Conservation (phyloP, 2,888 invertebrate genomes). For the Spodoptera exigua region DNA sequence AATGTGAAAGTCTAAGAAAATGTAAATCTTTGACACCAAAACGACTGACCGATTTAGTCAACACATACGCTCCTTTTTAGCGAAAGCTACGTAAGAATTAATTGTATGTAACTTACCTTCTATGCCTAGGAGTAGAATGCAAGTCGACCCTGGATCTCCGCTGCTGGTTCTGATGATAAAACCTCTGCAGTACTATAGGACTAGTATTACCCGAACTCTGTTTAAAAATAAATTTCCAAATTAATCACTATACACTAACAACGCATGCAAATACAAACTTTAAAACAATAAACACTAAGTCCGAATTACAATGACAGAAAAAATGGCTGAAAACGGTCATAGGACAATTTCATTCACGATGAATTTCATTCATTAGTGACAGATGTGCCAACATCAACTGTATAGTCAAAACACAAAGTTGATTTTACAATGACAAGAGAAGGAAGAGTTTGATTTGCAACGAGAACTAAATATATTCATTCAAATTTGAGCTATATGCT, state of each 20-base stretch:
- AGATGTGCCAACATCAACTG: background rate
- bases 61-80: too few species aligned
- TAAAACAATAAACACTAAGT: background rate
- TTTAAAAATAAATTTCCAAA: conserved; percentile 6
- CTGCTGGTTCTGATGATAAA: conserved; percentile 94
- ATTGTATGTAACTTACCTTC: conserved; percentile 69
- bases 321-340: conserved; percentile 1
- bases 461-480: background rate
- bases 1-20: background rate
- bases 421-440: conserved; percentile 1
- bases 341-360: background rate
- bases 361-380: too few species aligned
- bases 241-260: background rate
- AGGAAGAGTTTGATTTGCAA: background rate
- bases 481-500: too few species aligned
- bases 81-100: too few species aligned
- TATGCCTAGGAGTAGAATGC: conserved; percentile 83
- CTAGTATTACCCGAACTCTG: conserved; percentile 92
- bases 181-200: conserved; percentile 93
- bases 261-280: background rate
- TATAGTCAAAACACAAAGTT: background rate
- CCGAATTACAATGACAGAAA: background rate
- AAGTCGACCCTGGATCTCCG: conserved; percentile 88
- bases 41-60: too few species aligned
- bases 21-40: background rate